Percentiles rank a stretch among this genome's conserved stretches.
phyloP scores from a whole-genome alignment of 2,888 invertebrate genomes.

The Ectobius pallidus region DNA sequence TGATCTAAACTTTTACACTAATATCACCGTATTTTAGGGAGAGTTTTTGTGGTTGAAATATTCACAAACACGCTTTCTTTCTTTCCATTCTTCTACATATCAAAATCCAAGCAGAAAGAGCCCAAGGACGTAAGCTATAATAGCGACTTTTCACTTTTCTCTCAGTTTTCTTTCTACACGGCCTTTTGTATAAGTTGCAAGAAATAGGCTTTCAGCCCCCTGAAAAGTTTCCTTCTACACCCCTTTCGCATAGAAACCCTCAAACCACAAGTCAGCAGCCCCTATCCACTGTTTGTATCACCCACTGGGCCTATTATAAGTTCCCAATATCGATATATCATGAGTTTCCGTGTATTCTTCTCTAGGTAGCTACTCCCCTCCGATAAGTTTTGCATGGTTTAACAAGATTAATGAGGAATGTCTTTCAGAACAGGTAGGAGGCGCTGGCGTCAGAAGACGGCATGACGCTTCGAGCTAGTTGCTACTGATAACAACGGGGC shows the following conservation, averaged over 20 bases:
- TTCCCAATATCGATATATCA: constrained; percentile 55
- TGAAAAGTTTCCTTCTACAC: background rate
- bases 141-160: background rate
- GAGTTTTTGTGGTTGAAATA: background rate
- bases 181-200: too few species aligned
- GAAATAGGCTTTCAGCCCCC: background rate
- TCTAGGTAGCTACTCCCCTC: constrained; percentile 26
- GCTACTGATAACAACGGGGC: constrained; percentile 20
- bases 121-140: background rate
- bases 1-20: background rate
- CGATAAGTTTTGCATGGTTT: constrained; percentile 57
- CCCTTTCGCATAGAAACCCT: background rate
- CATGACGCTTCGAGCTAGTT: background rate
- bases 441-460: too few species aligned
- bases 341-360: constrained; percentile 38
- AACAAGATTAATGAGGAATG: constrained; percentile 56
- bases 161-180: too few species aligned
- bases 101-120: too few species aligned
- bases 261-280: background rate
- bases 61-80: background rate
- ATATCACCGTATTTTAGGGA: background rate
- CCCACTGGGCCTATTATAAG: constrained; percentile 32
- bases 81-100: background rate
- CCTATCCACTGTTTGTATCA: background rate
- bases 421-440: constrained; percentile 51